A percentile compares a stretch with the other conserved stretches of the same genome.
phyloP scores from a whole-genome alignment of 2,888 invertebrate genomes.

The Cantharis rufa region DNA sequence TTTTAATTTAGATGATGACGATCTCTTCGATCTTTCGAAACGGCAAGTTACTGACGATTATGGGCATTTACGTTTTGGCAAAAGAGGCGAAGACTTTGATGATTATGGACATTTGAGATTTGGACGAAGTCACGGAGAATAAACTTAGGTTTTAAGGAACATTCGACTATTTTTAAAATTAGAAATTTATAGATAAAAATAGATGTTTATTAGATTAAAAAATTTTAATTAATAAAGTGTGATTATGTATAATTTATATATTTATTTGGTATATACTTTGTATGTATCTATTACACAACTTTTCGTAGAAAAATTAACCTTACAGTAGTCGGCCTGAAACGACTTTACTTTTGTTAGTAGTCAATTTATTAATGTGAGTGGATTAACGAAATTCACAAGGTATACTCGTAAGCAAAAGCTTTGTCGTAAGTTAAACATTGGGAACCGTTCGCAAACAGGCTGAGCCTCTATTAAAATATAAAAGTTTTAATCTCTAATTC shows the following conservation, averaged over 20 bases:
- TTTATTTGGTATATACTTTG: background rate
- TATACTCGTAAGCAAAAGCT: no score
- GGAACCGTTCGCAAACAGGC: no score
- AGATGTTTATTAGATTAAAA: background rate
- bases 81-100: constrained; percentile 69
- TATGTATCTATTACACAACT: no score
- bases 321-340: no score
- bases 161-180: background rate
- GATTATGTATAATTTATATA: background rate
- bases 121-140: constrained; percentile 61
- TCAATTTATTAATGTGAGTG: no score
- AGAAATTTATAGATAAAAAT: background rate
- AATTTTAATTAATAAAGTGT: background rate
- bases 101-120: constrained; percentile 78
- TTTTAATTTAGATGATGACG: constrained; percentile 55
- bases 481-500: no score
- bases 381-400: no score
- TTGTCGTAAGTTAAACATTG: no score
- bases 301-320: no score
- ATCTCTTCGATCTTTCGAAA: constrained; percentile 56
- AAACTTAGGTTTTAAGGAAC: constrained; percentile 19
- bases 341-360: no score
- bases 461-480: no score
- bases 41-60: constrained; percentile 64
- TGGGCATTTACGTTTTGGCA: constrained; percentile 65